Evolutionary conservation across 1,140 invertebrate genomes (phyloP), one percentile per base, ranked within the genome.

Genomic region (Microplitis mediator): DNA sequence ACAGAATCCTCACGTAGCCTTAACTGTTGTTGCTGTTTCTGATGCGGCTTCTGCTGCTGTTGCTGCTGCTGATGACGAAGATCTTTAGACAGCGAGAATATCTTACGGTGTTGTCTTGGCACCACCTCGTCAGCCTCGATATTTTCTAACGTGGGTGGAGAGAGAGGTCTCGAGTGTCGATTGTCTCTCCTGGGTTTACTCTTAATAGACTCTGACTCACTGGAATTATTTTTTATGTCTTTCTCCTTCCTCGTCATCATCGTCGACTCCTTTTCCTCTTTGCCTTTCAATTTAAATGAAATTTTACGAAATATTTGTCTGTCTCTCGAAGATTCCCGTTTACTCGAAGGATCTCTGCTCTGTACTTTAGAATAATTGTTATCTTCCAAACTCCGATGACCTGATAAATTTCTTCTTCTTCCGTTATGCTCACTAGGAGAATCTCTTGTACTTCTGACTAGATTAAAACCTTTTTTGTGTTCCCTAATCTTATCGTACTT

Each of bases 131-230:
- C 64, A 54, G 32, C 62, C 11, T 74, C 67, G 31, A 35, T 23
- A 70, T 76, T 60, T 5, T 61, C 50, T 13, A 52, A 32, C 36
- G 64, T 78, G 14, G 81, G 81, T 4, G 85, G 84, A 34, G 80
- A 83, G 71, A 87, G 64, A 0, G 85, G 79, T 66, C 81, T 80
- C 3, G 79, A 80, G 67, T 86, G 82, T 70, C 81, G 69, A 76
- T 76, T 62, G 8, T 74, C 70, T 45, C 56, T 76, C 58, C 73
- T 61, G 52, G 8, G 31, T 14, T 56, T 74, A 67, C 14, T 75
- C 65, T n/a, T 71, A 34, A 60, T 61, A 45, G 39, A 54, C 11
- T 67, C 65, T 68, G 50, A 45, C 60, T 73, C 72, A 54, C 56
- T 73, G 3, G 76, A 23, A n/a, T 36, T 45, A 62, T 71, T 50